These are phyloP conservation scores for Caenorhabditis inopinata DNA, from an alignment of 1,140 invertebrate species.

Conservation along the genomic window DNA sequence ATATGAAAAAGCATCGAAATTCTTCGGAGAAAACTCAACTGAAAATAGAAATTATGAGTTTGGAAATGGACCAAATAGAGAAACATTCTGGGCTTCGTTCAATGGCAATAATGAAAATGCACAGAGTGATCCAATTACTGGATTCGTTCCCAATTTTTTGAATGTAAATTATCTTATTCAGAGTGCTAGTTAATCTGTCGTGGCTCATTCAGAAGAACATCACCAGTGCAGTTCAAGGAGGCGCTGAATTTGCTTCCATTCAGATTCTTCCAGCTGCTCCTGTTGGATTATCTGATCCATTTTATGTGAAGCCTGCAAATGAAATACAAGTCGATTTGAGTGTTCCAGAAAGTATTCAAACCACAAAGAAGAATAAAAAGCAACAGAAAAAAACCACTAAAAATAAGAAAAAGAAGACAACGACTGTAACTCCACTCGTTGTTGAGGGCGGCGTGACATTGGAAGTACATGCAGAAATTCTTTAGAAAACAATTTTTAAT, in stretches of 20 bases:
- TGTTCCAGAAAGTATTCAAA: not conserved
- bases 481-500: slow-evolving; percentile 18
- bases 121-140: not conserved
- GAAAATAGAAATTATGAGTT: not conserved
- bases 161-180: not conserved
- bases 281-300: not conserved
- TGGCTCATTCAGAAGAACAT: slow-evolving; percentile 3
- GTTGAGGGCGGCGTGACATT: not conserved
- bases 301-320: too few species aligned
- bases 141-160: not conserved
- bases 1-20: too few species aligned
- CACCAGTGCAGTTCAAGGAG: not conserved
- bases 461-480: slow-evolving; percentile 10
- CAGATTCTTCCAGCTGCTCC: slow-evolving; percentile 2
- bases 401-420: slow-evolving; percentile 9
- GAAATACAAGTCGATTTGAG: not conserved
- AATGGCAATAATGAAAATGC: not conserved
- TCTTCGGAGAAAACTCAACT: not conserved
- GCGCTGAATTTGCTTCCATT: not conserved
- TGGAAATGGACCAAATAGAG: not conserved
- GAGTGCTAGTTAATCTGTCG: too few species aligned
- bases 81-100: not conserved
- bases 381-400: not conserved
- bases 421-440: not conserved
- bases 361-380: slow-evolving; percentile 6